Percentiles rank a stretch among this genome's conserved stretches.
These are phyloP conservation scores for Tuberolachnus salignus DNA, from an alignment of 2,888 invertebrate genomes.

Conservation along the genomic window DNA sequence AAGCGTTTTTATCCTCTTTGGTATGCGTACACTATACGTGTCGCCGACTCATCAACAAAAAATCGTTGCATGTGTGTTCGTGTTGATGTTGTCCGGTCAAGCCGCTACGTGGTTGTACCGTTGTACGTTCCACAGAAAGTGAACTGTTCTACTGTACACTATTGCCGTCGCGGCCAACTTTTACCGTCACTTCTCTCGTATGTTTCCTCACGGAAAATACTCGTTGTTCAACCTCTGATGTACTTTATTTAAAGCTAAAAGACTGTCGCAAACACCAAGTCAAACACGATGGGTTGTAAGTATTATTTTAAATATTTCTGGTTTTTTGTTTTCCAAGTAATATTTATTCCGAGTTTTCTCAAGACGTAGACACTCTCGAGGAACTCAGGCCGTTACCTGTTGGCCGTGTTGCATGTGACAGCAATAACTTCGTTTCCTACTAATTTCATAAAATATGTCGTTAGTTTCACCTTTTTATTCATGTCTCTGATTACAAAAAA, in stretches of 20 bases:
- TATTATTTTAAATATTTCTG: not conserved
- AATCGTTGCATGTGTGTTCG: conserved; percentile 54
- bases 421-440: not conserved
- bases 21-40: conserved; percentile 34
- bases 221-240: conserved; percentile 37
- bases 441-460: not conserved
- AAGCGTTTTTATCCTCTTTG: conserved; percentile 30
- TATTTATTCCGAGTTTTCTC: not conserved
- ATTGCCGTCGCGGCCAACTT: conserved; percentile 14
- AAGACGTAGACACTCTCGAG: not conserved
- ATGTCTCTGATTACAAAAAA: not conserved
- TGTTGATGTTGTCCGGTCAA: conserved; percentile 54
- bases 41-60: conserved; percentile 56
- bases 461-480: not conserved
- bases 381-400: not conserved
- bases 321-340: conserved; percentile 3
- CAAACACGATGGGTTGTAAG: conserved; percentile 42
- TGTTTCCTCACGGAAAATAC: conserved; percentile 37
- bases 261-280: conserved; percentile 22
- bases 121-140: conserved; percentile 33
- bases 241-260: conserved; percentile 25
- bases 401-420: not conserved
- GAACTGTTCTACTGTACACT: conserved; percentile 22
- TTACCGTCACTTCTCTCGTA: conserved; percentile 18
- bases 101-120: conserved; percentile 55